Evolutionary conservation across 2,888 invertebrate species (phyloP).

Genomic region (Tineola bisselliella): DNA sequence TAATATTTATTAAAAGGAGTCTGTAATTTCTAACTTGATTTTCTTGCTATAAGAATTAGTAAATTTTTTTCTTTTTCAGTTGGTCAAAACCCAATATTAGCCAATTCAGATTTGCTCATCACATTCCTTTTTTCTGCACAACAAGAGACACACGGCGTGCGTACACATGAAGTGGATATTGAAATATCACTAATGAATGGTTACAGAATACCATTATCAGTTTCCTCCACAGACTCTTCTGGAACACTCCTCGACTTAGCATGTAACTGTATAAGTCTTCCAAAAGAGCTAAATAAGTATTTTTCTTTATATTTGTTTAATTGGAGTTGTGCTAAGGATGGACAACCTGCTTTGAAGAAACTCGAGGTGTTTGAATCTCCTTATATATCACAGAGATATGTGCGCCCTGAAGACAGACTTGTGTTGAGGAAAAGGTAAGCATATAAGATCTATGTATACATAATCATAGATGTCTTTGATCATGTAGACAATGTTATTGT

Average conservation of each 20-base stretch:
- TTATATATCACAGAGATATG: constrained; percentile 87
- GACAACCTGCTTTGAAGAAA: constrained; percentile 81
- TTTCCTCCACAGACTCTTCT: constrained; percentile 86
- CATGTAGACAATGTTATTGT: too few species aligned
- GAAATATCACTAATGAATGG: constrained; percentile 89
- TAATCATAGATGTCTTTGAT: too few species aligned
- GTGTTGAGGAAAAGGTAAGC: constrained; percentile 87
- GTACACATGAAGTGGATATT: constrained; percentile 75
- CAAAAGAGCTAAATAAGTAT: constrained; percentile 82
- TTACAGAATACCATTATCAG: constrained; percentile 81
- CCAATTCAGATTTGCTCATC: constrained; percentile 82
- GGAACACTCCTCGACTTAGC: constrained; percentile 84
- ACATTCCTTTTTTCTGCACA: constrained; percentile 92
- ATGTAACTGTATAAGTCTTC: constrained; percentile 82
- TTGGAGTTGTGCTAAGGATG: constrained; percentile 77
- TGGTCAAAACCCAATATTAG: constrained; percentile 86
- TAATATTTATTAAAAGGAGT: too few species aligned
- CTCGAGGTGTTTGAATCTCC: constrained; percentile 98
- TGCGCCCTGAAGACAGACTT: constrained; percentile 78
- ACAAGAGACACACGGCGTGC: constrained; percentile 81
- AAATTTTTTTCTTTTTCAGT: constrained; percentile 68
- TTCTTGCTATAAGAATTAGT: too few species aligned
- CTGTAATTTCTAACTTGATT: too few species aligned
- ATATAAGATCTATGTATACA: too few species aligned
- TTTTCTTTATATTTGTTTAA: constrained; percentile 91